Base-by-base conservation (phyloP, 2,888 invertebrate genomes). In the Pandemis heparana region DNA sequence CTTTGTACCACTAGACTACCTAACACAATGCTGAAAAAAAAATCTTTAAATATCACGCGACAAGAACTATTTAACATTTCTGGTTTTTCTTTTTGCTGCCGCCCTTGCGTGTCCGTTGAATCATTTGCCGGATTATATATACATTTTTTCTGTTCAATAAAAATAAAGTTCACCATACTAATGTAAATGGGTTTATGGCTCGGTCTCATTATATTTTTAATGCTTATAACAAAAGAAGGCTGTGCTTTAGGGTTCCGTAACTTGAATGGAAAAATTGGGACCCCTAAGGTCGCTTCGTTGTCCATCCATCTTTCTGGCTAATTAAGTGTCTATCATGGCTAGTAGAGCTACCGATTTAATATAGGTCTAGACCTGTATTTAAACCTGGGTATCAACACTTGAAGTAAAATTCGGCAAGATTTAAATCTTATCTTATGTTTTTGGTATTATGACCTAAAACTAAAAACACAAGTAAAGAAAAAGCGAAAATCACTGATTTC, bases 151-250 rank as follows among this genome's bases (percentile, higher is more conserved):
- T 83, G 82, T 85, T 84, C 83, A 82, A 89, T 88, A 90, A 92
- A 91, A 87, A 87, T 85, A 87, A 85, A 84, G 81, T 85, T 81
- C 81, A 85, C 86, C 85, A 87, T 85, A 83, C 84, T 84, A 84
- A 88, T 87, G 85, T 87, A 88, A 89, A 90, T 89, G 86, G 87
- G 83, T 89, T 89, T 88, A 89, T 82, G 83, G 85, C 82, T 82
- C 81, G 80, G 83, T 86, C 87, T 87, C 87, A 89, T 90, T 88
- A 89, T 86, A 84, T 79, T 83, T 82, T 82, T 87, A 83, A 85
- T 83, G 83, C 84, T 85, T 83, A 85, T 87, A 85, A 83, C 84
- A 86, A 87, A 86, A 87, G 87, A 87, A 87, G 79, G 77, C 78
- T 71, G 78, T 74, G 10, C 77, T 32, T 32, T 32, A 32, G 23